Conservation (phyloP, 2,113 vertebrate genomes). For the Azemiops feae region DNA sequence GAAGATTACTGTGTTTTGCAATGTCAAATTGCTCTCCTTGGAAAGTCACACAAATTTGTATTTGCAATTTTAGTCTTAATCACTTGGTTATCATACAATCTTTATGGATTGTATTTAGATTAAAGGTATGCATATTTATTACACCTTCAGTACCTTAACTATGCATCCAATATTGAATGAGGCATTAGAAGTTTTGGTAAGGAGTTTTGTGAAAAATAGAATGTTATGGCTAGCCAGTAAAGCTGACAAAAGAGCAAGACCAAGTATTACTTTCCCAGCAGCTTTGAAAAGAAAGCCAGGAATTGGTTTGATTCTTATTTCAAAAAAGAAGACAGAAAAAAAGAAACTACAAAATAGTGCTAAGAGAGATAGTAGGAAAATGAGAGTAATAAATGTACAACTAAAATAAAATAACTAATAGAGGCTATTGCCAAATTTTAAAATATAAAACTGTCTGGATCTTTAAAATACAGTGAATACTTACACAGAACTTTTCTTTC, state of each 20-base stretch:
- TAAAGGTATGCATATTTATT: neutral
- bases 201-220: neutral
- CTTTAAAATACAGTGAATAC: constrained; percentile 18
- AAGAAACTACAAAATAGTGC: neutral
- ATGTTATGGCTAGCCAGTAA: neutral
- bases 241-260: neutral
- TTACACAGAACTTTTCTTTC: constrained; percentile 24
- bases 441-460: neutral
- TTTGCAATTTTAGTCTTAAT: neutral
- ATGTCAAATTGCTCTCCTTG: neutral
- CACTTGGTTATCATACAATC: neutral
- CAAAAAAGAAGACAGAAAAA: neutral
- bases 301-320: neutral
- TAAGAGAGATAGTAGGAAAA: too few relatives aligned
- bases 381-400: neutral
- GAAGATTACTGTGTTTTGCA: neutral
- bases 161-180: neutral
- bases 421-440: neutral
- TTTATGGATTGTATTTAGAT: neutral
- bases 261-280: neutral
- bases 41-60: neutral
- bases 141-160: neutral
- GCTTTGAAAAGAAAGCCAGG: neutral
- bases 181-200: neutral
- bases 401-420: neutral